Evolutionary conservation across 2,888 invertebrate species (phyloP), one percentile per base, ranked within the genome.

Genomic region (Lobophora halterata): DNA sequence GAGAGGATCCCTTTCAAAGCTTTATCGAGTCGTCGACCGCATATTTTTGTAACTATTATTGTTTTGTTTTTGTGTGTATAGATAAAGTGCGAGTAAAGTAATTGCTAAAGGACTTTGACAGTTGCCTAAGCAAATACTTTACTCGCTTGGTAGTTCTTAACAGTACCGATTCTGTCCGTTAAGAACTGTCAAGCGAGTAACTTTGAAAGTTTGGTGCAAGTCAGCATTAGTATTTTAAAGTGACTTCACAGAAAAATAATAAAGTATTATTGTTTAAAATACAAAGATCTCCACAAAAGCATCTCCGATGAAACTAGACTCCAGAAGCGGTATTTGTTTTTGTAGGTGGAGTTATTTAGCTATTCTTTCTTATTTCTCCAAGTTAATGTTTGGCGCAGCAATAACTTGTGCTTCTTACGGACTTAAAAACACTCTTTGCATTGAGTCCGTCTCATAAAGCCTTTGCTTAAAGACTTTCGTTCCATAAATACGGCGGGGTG

Each of bases 381-480:
- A 32, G 36, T 42, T 36, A 31, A 32, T 34, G 36, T 30, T 44
- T 34, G 29, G 31, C 31, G 35, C 23, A 17, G 16, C 29, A n/a
- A 21, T 46, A 52, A 46, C 36, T 49, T 31, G 27, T 32, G 36
- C 28, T 46, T 41, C 38, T 31, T 37, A 27, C 30, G 10, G 31
- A 34, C 41, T 44, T 46, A 42, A 49, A 51, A 49, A 42, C 41
- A 26, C 31, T 38, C 25, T 36, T 38, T 37, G 25, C 36, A 46
- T 37, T 45, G 32, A 13, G 35, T 27, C 33, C 34, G 20, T 40
- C 44, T 42, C 51, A 29, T 52, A 52, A 52, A 49, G 33, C 39
- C 39, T 23, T 19, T 24, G 29, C 25, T 43, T 46, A 32, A 48
- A 30, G 28, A 37, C 28, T 13, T 18, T 23, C 21, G 23, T 38